Conservation (phyloP, 1,140 invertebrate genomes). For the Procambarus clarkii region DNA sequence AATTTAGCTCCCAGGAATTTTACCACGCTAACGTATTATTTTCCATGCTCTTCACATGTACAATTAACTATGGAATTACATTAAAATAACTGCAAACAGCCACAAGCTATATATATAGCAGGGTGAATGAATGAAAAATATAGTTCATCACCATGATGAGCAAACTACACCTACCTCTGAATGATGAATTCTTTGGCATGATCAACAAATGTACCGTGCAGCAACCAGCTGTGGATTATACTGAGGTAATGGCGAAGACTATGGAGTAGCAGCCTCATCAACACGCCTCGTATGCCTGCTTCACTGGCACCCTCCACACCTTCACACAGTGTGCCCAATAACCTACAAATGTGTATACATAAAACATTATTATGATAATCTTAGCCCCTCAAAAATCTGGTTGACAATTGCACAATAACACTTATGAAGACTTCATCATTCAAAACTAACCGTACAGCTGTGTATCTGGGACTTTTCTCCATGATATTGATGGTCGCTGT, state of each 20-base stretch:
- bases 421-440: no score
- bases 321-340: slow-evolving; percentile 47
- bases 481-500: neutral
- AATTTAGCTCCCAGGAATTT: no score
- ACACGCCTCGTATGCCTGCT: neutral
- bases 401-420: no score
- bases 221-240: slow-evolving; percentile 47
- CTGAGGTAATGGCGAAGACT: slow-evolving; percentile 42
- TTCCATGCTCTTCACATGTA: no score
- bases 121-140: no score
- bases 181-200: slow-evolving; percentile 41
- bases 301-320: slow-evolving; percentile 37
- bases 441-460: slow-evolving; percentile 27
- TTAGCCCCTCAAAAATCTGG: no score
- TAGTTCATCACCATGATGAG: no score
- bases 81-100: no score
- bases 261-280: slow-evolving; percentile 40
- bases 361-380: no score
- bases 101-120: no score
- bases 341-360: slow-evolving; percentile 14
- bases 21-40: no score
- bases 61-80: no score
- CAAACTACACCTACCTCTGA: slow-evolving; percentile 21
- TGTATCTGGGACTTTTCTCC: slow-evolving; percentile 10
- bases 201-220: slow-evolving; percentile 37